phyloP scores from a whole-genome alignment of 2,113 vertebrate genomes.

The Heterotilapia buettikoferi region DNA sequence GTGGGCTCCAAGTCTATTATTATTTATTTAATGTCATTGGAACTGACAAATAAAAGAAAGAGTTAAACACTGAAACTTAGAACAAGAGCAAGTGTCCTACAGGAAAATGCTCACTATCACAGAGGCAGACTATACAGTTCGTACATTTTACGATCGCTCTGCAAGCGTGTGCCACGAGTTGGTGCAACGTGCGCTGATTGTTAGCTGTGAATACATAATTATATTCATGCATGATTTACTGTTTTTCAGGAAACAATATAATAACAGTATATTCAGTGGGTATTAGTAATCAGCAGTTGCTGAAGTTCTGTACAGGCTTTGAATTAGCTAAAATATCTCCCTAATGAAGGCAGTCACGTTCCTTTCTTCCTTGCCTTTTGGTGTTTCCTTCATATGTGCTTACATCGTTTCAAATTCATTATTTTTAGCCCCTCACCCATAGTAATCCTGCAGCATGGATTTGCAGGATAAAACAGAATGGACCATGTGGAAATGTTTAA shows the following conservation, averaged over 20 bases:
- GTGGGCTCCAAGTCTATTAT: not conserved
- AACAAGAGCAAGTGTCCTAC: not conserved
- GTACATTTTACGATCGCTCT: not conserved
- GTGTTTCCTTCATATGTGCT: slow-evolving; percentile 1
- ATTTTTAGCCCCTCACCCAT: slow-evolving; percentile 34
- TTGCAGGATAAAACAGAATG: slow-evolving; percentile 43
- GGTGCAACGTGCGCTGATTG: not conserved
- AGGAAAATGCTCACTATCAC: not conserved
- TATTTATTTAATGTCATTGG: not conserved
- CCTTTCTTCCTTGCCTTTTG: not conserved
- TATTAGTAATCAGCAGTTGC: not conserved
- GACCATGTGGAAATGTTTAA: slow-evolving; percentile 57
- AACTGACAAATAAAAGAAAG: not conserved
- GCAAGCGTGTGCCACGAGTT: not conserved
- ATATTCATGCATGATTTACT: not conserved
- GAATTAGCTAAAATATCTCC: not conserved
- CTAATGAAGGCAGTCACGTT: not conserved
- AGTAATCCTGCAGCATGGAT: slow-evolving; percentile 36
- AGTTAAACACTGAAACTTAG: not conserved
- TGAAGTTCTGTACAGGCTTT: not conserved
- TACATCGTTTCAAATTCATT: slow-evolving; percentile 35
- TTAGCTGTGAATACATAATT: not conserved
- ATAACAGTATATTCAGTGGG: not conserved
- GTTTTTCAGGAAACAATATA: not conserved
- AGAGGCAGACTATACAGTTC: not conserved